Conservation (phyloP, 2,888 invertebrate genomes). For the Sesamia inferens region DNA sequence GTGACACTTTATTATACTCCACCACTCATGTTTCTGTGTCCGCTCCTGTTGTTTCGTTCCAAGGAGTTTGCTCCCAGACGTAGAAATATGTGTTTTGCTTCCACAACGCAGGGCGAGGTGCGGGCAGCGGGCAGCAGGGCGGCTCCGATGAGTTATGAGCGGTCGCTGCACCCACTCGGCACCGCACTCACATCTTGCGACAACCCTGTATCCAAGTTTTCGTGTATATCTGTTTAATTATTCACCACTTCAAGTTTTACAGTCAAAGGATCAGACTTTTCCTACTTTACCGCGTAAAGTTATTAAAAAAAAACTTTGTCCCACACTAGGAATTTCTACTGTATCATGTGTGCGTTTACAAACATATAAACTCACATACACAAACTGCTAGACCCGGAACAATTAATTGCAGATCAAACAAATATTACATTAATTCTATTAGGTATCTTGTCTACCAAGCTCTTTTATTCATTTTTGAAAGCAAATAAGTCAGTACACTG, state of each 20-base stretch:
- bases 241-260: slow-evolving; percentile 35
- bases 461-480: slow-evolving; percentile 40
- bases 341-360: no score
- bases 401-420: no score
- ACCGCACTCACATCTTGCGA: slow-evolving; percentile 56
- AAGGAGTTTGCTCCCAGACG: slow-evolving; percentile 69
- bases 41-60: slow-evolving; percentile 69
- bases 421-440: no score
- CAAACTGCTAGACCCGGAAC: no score
- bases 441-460: not conserved
- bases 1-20: slow-evolving; percentile 55
- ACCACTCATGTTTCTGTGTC: slow-evolving; percentile 68
- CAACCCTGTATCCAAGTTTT: slow-evolving; percentile 55
- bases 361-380: no score
- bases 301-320: slow-evolving; percentile 12
- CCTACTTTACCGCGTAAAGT: slow-evolving; percentile 26
- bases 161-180: slow-evolving; percentile 59
- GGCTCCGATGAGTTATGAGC: slow-evolving; percentile 74
- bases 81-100: slow-evolving; percentile 76
- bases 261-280: slow-evolving; percentile 26
- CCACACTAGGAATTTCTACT: no score
- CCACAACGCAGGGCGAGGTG: slow-evolving; percentile 48
- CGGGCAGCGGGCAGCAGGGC: slow-evolving; percentile 54
- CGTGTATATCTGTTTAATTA: slow-evolving; percentile 49
- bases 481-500: slow-evolving; percentile 54